phyloP scores from a whole-genome alignment of 2,888 invertebrate species.

The Lysandra coridon region DNA sequence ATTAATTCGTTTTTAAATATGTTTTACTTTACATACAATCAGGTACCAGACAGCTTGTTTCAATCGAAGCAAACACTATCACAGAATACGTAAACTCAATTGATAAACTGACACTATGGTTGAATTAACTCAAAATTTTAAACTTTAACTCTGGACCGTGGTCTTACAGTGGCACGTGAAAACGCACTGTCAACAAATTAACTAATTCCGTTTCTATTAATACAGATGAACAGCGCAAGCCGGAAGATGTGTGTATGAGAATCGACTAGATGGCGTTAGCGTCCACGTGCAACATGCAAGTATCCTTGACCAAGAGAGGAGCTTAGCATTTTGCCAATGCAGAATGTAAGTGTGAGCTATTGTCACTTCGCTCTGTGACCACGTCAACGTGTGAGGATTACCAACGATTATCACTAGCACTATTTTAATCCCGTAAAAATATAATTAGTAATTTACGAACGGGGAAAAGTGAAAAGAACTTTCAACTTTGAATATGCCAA shows the following conservation, averaged over 20 bases:
- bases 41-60: neutral
- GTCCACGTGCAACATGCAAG: neutral
- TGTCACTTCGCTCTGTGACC: neutral
- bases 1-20: neutral
- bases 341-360: neutral
- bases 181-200: conserved; percentile 36
- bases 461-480: too few relatives aligned
- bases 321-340: neutral
- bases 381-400: neutral
- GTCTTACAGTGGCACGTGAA: neutral
- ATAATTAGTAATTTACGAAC: too few relatives aligned
- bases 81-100: neutral
- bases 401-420: neutral
- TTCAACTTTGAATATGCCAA: too few relatives aligned
- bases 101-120: neutral
- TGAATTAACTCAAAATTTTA: neutral
- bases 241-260: neutral
- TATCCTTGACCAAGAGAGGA: neutral
- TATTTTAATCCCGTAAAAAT: too few relatives aligned
- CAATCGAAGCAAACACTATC: neutral
- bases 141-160: neutral
- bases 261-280: conserved; percentile 31
- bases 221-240: conserved; percentile 37
- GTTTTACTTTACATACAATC: neutral
- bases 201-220: conserved; percentile 41